Evolutionary conservation across 2,113 vertebrate genomes (phyloP).

Genomic region (Geothlypis trichas): DNA sequence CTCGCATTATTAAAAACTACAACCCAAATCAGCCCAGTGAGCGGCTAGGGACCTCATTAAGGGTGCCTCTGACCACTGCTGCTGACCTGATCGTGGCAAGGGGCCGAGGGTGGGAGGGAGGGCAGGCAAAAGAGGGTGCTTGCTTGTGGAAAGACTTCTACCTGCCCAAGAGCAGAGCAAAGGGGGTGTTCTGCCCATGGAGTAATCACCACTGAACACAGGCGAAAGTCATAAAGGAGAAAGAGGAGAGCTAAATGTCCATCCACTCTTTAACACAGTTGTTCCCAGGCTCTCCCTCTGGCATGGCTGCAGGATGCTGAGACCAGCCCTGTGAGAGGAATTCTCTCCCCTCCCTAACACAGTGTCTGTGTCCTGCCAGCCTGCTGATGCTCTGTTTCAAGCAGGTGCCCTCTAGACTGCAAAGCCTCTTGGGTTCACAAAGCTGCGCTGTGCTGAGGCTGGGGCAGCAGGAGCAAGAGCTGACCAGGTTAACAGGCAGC

Average conservation of each 20-base stretch:
- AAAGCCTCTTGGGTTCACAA: neutral
- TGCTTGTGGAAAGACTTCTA: neutral
- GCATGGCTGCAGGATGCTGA: neutral
- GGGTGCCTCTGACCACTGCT: neutral
- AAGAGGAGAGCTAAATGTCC: neutral
- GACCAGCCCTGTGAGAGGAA: neutral
- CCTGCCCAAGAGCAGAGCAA: neutral
- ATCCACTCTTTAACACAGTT: neutral
- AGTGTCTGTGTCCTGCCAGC: fast-evolving
- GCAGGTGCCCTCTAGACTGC: neutral
- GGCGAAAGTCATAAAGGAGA: neutral
- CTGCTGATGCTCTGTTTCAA: neutral
- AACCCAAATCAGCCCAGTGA: slow-evolving; percentile 14
- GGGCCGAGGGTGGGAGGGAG: neutral
- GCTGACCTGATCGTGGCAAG: neutral
- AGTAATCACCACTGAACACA: neutral
- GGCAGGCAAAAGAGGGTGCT: neutral
- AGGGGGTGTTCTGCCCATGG: neutral
- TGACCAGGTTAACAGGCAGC: neutral
- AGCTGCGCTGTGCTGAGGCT: neutral
- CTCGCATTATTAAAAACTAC: slow-evolving; percentile 62
- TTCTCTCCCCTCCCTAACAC: neutral
- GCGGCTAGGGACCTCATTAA: slow-evolving; percentile 55
- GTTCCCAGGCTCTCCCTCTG: neutral
- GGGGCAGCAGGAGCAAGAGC: neutral